Evolutionary conservation across 2,113 vertebrate genomes (phyloP), one percentile per base, ranked within the genome.

Genomic region (Bombycilla garrulus): DNA sequence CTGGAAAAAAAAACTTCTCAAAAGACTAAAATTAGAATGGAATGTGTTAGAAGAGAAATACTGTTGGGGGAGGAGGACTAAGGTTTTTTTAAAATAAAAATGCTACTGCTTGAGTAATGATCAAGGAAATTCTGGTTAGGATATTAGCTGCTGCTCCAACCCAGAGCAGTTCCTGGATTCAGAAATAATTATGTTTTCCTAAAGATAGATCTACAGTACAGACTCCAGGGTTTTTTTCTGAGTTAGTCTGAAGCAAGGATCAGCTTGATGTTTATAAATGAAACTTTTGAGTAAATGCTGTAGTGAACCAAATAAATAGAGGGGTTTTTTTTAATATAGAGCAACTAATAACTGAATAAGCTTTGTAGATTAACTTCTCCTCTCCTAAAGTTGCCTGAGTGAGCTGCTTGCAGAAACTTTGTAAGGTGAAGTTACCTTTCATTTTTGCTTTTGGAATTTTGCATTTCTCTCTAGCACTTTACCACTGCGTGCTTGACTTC

Each of bases 1-100:
- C 84, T 95, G 93, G 93, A 95, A 95, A 92, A 97, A 95, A 97
- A 95, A 97, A 97, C 87, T 97, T 97, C 91, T 97, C 88, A 90
- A 95, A 95, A 92, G 70, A 65, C 95, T 97, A 97, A 97, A 95
- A 97, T 97, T 97, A 97, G 95, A 92, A 65, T 90, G 71, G 69
- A 97, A 96, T 88, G 95, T 96, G 96, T 97, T 97, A 90, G 94
- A 36, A 77, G 90, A 95, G 91, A 94, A 95, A 94, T 83, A 88
- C 79, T 94, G 84, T 36, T 95, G 93, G 90, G 86, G 92, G 95
- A 96, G 90, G 89, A 95, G 89, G 82, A 93, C 70, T 71, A 20
- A 81, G 86, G 1, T 16, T 82, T 88, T 85, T 93, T 94, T 26
- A 10, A 78, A 92, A 81, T 78, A 81, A 95, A 95, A 90, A 74